These are phyloP conservation scores for Ifrita kowaldi DNA, from an alignment of 2,113 vertebrate species.

Conservation along the genomic window DNA sequence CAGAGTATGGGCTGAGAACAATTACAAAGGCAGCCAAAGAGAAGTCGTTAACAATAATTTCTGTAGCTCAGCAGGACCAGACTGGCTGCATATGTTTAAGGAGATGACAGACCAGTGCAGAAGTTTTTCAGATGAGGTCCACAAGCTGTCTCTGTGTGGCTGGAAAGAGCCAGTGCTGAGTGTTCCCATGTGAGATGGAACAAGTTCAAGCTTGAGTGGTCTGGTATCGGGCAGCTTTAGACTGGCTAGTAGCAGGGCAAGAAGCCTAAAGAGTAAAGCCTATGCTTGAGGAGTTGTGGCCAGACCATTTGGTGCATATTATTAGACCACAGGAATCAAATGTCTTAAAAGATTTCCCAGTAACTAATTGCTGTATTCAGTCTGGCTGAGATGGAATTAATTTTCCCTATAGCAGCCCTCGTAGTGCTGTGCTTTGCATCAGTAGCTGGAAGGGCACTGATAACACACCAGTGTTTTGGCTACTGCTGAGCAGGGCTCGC, in stretches of 20 bases:
- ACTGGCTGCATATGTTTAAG: background rate
- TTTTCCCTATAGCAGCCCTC: background rate
- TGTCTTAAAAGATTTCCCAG: background rate
- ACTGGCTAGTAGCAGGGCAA: background rate
- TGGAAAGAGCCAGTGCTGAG: background rate
- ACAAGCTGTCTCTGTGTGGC: background rate
- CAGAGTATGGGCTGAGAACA: background rate
- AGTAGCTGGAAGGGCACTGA: background rate
- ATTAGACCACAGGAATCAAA: background rate
- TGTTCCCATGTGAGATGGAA: background rate
- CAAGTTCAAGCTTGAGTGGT: background rate
- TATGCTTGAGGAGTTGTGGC: background rate
- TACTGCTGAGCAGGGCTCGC: accelerated
- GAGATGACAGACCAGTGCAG: background rate
- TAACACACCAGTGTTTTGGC: background rate
- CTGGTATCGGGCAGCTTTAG: background rate
- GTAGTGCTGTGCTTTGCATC: background rate
- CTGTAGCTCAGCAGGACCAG: background rate
- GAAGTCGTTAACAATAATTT: background rate
- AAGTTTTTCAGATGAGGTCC: background rate
- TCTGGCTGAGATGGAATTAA: background rate
- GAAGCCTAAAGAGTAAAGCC: background rate
- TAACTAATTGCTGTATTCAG: background rate
- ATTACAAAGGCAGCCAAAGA: background rate
- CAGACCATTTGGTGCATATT: background rate